These are phyloP conservation scores for Platalea minor DNA, from an alignment of 2,797 vertebrate genomes.

Conservation along the genomic window DNA sequence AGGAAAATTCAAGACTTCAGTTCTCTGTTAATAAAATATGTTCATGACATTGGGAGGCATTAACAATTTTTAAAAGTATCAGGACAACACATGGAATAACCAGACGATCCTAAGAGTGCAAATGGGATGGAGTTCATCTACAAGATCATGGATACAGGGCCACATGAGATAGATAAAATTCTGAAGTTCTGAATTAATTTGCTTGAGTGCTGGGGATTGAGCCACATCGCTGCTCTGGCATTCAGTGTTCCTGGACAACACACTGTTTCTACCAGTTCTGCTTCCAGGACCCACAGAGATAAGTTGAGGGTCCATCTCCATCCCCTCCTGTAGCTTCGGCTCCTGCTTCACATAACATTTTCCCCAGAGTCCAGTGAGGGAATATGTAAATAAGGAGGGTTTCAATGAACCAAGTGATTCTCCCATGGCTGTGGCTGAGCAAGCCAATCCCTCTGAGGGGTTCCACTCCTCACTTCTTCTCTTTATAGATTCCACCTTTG, in stretches of 20 bases:
- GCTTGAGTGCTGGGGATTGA: background rate
- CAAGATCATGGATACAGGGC: background rate
- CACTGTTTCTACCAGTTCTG: background rate
- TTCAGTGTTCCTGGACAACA: background rate
- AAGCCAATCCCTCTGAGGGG: background rate
- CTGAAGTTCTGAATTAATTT: background rate
- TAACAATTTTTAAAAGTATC: background rate
- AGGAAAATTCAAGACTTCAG: background rate
- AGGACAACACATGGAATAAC: background rate
- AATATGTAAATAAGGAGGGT: background rate
- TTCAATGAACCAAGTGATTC: background rate
- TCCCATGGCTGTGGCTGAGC: background rate
- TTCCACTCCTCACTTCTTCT: slow-evolving; percentile 6
- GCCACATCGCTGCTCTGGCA: rapidly evolving
- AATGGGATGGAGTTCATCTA: background rate
- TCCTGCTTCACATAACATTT: background rate
- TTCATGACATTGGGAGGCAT: background rate
- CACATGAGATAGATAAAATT: background rate
- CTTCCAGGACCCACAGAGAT: background rate
- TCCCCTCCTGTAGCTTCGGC: background rate
- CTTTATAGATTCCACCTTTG: slow-evolving; percentile 38
- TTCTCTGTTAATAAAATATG: background rate
- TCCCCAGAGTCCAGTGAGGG: background rate
- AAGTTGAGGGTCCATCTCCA: background rate
- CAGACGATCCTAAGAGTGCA: background rate